These are phyloP conservation scores for Sesia apiformis DNA, from an alignment of 2,888 invertebrate genomes.

Conservation along the genomic window DNA sequence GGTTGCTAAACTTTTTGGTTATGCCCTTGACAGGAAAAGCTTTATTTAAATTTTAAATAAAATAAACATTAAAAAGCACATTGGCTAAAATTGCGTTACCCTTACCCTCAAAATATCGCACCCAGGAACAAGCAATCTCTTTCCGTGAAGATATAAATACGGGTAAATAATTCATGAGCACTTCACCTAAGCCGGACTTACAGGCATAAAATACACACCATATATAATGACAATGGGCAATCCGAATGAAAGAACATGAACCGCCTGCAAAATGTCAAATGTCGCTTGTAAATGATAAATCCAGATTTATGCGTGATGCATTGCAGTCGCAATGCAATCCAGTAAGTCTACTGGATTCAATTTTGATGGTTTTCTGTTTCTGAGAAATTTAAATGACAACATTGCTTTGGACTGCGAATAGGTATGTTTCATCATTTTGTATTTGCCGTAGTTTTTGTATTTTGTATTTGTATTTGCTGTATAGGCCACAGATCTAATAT, in stretches of 20 bases:
- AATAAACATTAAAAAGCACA: too few relatives aligned
- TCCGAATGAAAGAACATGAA: slow-evolving; percentile 33
- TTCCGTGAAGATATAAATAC: slow-evolving; percentile 32
- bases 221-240: slow-evolving; percentile 43
- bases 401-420: not conserved
- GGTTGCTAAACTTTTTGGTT: too few relatives aligned
- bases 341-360: slow-evolving; percentile 19
- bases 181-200: slow-evolving; percentile 33
- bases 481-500: too few relatives aligned
- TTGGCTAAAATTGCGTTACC: too few relatives aligned
- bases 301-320: slow-evolving; percentile 28
- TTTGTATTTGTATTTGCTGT: too few relatives aligned
- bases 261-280: slow-evolving; percentile 43
- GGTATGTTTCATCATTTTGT: too few relatives aligned
- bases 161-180: slow-evolving; percentile 63
- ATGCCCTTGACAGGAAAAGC: too few relatives aligned
- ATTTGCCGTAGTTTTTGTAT: too few relatives aligned
- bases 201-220: slow-evolving; percentile 5
- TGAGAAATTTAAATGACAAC: slow-evolving; percentile 17
- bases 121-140: slow-evolving; percentile 32
- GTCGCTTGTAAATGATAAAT: slow-evolving; percentile 39
- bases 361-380: slow-evolving; percentile 21
- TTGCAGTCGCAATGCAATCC: too few relatives aligned
- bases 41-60: too few relatives aligned
- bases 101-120: slow-evolving; percentile 11